Conservation (phyloP, 2,888 invertebrate species). For the Trachelus stipa region DNA sequence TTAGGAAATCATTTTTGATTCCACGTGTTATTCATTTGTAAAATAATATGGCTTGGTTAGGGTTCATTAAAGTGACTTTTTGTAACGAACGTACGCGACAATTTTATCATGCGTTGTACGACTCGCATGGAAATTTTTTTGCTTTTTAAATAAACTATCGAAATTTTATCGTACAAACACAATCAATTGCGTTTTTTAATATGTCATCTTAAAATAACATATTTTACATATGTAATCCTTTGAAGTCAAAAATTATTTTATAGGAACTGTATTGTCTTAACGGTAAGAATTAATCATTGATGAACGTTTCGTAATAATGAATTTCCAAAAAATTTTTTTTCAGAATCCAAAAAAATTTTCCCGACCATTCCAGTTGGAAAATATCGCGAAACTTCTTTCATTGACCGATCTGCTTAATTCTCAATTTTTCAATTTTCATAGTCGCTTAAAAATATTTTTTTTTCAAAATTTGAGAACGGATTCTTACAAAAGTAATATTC, state of each 20-base stretch:
- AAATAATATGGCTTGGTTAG: background rate
- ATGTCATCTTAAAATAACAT: background rate
- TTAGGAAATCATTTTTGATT: background rate
- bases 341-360: background rate
- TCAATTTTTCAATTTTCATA: background rate
- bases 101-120: constrained; percentile 11
- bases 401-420: background rate
- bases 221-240: background rate
- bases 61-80: background rate
- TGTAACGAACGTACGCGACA: constrained; percentile 14
- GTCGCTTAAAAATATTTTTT: background rate
- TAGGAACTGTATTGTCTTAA: background rate
- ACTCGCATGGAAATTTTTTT: constrained; percentile 5
- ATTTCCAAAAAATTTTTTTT: background rate
- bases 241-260: background rate
- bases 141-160: constrained; percentile 12
- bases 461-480: constrained; percentile 20
- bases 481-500: constrained; percentile 29
- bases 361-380: background rate
- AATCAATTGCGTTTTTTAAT: background rate
- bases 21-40: background rate
- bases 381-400: background rate
- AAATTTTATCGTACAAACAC: background rate
- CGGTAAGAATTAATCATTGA: background rate
- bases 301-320: background rate